Percentiles rank a stretch among this genome's conserved stretches.
Evolutionary conservation across 2,888 invertebrate genomes (phyloP).

Genomic region (Lymantria dispar): DNA sequence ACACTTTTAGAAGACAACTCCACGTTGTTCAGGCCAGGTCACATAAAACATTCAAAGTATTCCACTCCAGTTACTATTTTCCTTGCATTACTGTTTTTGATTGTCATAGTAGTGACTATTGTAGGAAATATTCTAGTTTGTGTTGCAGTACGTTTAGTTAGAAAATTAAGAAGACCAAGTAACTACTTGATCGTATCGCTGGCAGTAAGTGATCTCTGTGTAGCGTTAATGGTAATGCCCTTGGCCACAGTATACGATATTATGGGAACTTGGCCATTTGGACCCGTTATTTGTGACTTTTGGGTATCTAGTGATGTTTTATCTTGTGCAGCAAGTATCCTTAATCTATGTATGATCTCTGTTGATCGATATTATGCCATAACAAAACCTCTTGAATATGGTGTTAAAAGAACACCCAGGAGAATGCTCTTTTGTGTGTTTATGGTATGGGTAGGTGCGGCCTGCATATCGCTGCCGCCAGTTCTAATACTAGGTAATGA

Average conservation of each 20-base stretch:
- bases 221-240: conserved; percentile 98
- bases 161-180: conserved; percentile 93
- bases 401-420: conserved; percentile 95
- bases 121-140: conserved; percentile 96
- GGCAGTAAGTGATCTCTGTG: conserved; percentile 97
- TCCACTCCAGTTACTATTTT: conserved; percentile 82
- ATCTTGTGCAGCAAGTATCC: conserved; percentile 98
- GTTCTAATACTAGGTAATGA: conserved; percentile 94
- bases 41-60: conserved; percentile 71
- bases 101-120: conserved; percentile 90
- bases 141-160: conserved; percentile 96
- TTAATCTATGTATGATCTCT: conserved; percentile 98
- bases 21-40: conserved; percentile 36
- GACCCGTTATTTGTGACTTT: conserved; percentile 94
- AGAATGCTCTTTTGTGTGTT: conserved; percentile 95
- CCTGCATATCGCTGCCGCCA: conserved; percentile 96
- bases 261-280: conserved; percentile 96
- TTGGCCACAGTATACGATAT: conserved; percentile 97
- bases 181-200: conserved; percentile 96
- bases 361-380: conserved; percentile 97
- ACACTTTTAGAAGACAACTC: conserved; percentile 60
- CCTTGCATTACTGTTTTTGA: conserved; percentile 87
- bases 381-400: conserved; percentile 96
- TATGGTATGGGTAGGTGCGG: conserved; percentile 96
- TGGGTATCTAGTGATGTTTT: conserved; percentile 99